A percentile compares a stretch with the other conserved stretches of the same genome.
Evolutionary conservation across 1,140 invertebrate species (phyloP).

Genomic region (Sitobion miscanthi): DNA sequence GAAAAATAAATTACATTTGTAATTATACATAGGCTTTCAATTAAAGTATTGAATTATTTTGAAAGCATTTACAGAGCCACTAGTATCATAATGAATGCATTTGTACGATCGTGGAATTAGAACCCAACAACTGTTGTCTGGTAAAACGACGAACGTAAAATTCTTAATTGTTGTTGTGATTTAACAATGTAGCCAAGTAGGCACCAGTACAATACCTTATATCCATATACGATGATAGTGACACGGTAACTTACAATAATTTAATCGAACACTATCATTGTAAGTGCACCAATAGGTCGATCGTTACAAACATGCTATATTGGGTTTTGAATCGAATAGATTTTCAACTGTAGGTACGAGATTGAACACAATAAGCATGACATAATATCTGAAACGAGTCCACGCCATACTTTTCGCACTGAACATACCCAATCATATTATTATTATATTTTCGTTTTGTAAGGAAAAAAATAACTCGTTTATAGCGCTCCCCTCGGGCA

Average conservation of each 20-base stretch:
- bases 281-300: neutral
- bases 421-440: neutral
- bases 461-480: constrained; percentile 3
- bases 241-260: neutral
- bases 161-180: neutral
- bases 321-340: neutral
- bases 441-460: neutral
- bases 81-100: neutral
- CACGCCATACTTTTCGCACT: neutral
- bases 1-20: too few species aligned
- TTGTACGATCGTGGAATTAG: neutral
- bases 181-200: neutral
- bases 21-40: too few species aligned
- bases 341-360: neutral
- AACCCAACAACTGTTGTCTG: neutral
- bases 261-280: neutral
- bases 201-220: neutral
- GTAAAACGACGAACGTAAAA: neutral
- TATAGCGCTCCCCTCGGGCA: neutral
- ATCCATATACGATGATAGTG: neutral
- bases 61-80: too few species aligned
- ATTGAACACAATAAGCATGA: neutral
- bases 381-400: neutral
- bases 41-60: too few species aligned
- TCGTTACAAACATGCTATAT: neutral